A percentile compares a stretch with the other conserved stretches of the same genome.
Evolutionary conservation across 2,113 vertebrate species (phyloP).

Genomic region (Seriola dumerili): DNA sequence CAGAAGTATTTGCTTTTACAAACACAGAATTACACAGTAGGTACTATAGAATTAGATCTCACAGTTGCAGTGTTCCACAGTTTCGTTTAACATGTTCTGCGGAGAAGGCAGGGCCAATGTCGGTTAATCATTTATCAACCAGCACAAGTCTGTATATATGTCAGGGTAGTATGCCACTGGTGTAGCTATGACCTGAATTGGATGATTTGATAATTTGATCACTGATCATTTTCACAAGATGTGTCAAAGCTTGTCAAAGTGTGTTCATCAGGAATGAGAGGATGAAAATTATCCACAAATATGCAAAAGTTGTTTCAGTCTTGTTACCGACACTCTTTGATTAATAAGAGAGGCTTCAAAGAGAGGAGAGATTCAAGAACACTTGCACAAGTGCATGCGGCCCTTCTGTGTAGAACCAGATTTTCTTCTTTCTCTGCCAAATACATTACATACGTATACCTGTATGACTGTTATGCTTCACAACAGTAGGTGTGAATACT

Average conservation of each 20-base stretch:
- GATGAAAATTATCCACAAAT: neutral
- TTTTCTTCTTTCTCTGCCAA: constrained; percentile 73
- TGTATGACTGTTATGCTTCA: neutral
- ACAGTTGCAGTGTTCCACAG: neutral
- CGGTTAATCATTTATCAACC: constrained; percentile 31
- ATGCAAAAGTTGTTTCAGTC: neutral
- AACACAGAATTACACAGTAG: neutral
- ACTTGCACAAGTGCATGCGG: neutral
- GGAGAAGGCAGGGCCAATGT: neutral
- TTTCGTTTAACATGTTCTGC: constrained; percentile 17
- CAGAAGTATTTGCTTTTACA: constrained; percentile 10
- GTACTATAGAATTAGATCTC: neutral
- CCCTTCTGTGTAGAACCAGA: constrained; percentile 58
- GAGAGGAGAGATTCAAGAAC: neutral
- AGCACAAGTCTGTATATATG: constrained; percentile 10
- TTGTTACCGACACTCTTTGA: neutral
- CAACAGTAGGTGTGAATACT: neutral
- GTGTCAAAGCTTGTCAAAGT: neutral
- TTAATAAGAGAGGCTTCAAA: neutral
- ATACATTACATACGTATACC: neutral
- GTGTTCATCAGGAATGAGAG: neutral
- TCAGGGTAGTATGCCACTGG: neutral
- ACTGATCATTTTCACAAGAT: neutral
- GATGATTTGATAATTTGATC: neutral
- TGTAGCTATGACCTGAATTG: neutral